Base-by-base conservation (phyloP, 2,797 vertebrate genomes). In the Alauda arvensis region DNA sequence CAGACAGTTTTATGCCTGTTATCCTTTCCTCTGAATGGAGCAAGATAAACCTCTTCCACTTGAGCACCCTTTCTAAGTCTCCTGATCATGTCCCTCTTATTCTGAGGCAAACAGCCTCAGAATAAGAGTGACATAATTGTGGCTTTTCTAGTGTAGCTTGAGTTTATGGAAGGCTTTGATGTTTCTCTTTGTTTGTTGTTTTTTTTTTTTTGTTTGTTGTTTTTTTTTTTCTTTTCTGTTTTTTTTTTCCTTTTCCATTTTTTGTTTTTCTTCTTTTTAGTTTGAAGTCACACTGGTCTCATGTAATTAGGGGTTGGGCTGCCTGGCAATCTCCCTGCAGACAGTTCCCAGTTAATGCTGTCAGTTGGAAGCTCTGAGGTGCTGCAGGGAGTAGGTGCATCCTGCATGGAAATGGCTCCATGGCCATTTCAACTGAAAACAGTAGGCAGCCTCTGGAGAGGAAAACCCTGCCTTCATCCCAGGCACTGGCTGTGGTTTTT, bases 1-100 rank as follows among this genome's bases (percentile, higher is more conserved):
- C 52, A 78, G 87, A 72, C 63, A 67, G 56, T 65, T 94, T 90
- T 87, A 81, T 89, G 90, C 65, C 85, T 90, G 74, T 85, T 81
- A 76, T 92, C 63, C 60, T 83, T 74, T 65, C 56, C 65, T 70
- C 60, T 85, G 74, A 90, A 81, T 43, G 61, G 59, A 78, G 51
- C 52, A 77, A 79, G 77, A 85, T 71, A 79, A 92, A 87, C 68
- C 31, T 14, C 43, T 79, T 81, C 48, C 53, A 49, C 51, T 61
- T 1, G 1, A 65, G 51, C 74, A 61, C 29, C n/a, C 60, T 75
- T 88, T 74, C 84, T 59, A 51, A 70, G n/a, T 77, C 61, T 81
- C 55, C 49, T 0, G 0, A 26, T 87, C 42, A 65, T 81, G 87
- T 87, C 60, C 79, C 39, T 88, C 11, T n/a, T n/a, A n/a, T n/a